Evolutionary conservation across 2,888 invertebrate species (phyloP), one percentile per base, ranked within the genome.

Genomic region (Volucella inflata): DNA sequence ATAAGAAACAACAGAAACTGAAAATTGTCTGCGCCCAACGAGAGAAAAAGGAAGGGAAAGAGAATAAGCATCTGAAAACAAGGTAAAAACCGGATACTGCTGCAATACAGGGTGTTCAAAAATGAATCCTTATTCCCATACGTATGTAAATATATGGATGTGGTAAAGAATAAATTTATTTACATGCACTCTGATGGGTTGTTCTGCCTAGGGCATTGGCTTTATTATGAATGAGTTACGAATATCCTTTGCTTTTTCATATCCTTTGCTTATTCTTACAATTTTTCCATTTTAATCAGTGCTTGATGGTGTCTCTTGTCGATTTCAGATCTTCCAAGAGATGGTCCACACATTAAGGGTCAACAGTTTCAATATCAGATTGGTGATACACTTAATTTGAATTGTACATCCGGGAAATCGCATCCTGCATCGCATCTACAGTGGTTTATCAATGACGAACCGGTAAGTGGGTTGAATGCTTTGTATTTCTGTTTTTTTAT

Each of bases 401-500:
- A 96, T 91, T 96, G 96, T 92, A 95, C 96, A 48, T 96, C 96
- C 51, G 95, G 95, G 53, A 94, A 95, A 90, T 96, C 96, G 81
- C 95, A 95, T 91, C 96, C 96, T 40, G 95, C 95, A 17, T 95
- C 96, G 21, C 93, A 94, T 87, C 93, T 96, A 36, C 95, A 95
- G 90, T 96, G 96, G 96, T 95, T 95, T 92, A 95, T 96, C 90
- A 96, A 96, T 90, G 96, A 96, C 88, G 94, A 95, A 91, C 94
- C 95, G 94, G 96, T 95, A 93, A 91, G 91, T 92, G 72, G 38
- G 67, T 48, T 60, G 4, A 44, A 16, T 8, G 50, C 16, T 30
- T 50, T 59, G 46, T 21, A 62, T 44, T 71, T 53, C n/a, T n/a
- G n/a, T 21, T 48, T 38, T 8, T 12, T n/a, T 36, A n/a, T 21